Evolutionary conservation across 2,888 invertebrate species (phyloP), one percentile per base, ranked within the genome.

Genomic region (Laothoe populi): DNA sequence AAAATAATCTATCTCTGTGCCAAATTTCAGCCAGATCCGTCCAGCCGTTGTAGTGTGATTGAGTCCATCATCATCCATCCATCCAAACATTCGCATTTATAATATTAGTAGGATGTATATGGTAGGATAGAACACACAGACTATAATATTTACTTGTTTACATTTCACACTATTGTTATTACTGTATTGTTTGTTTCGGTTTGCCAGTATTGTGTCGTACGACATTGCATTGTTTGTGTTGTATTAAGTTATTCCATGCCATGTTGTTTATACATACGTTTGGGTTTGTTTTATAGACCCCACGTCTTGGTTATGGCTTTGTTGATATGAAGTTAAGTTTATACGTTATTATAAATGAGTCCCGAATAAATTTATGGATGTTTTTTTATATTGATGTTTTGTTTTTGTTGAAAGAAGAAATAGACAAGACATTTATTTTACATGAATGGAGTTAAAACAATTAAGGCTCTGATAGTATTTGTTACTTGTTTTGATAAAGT

Each of bases 221-320:
- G 4, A 26, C 23, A 10, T 16, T 49, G 49, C 49, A 49, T 16
- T 49, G 49, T 49, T 49, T 31, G 26, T 49, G 26, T 26, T 49
- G 48, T 26, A 10, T 49, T 26, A 26, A 49, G 31, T 19, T 35
- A n/a, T n/a, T 11, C 19, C 31, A 26, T 35, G 35, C 53, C 35
- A 53, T 53, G 31, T 53, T 53, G 53, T 53, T 35, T 49, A 31
- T 49, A 49, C 26, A 31, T 49, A 49, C 26, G 49, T 31, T 49
- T 49, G 2, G 26, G 16, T 49, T 49, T 49, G 49, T 49, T 49
- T 49, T 7, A 16, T 49, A 31, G 31, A 31, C 31, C 31, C 2
- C 10, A 16, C 53, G 35, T 35, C 53, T 19, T 1, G 35, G 31
- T 53, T 35, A 53, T 53, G 11, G 35, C 10, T 19, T 35, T 19